A percentile compares a stretch with the other conserved stretches of the same genome.
Evolutionary conservation across 2,888 invertebrate species (phyloP).

Genomic region (Rhagonycha lutea): DNA sequence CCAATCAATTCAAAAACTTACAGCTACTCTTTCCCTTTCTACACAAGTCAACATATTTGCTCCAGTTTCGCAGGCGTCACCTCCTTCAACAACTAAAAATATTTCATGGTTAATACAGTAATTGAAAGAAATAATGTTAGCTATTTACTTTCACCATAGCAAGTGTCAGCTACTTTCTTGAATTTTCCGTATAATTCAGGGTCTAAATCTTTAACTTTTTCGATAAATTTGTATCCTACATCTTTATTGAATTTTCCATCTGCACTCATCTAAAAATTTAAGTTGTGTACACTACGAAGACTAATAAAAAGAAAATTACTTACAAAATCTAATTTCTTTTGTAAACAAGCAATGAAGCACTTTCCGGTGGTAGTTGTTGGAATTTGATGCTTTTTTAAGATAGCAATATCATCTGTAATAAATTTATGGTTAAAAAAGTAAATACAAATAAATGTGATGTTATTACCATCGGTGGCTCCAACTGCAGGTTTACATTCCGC

Average conservation of each 20-base stretch:
- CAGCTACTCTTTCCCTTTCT: neutral
- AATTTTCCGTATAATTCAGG: neutral
- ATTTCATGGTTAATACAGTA: no score
- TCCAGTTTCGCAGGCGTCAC: neutral
- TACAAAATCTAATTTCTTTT: conserved; percentile 5
- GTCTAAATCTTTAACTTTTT: neutral
- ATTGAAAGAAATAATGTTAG: no score
- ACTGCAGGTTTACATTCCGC: neutral
- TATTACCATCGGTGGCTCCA: neutral
- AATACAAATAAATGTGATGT: neutral
- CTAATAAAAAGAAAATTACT: neutral
- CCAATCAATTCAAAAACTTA: neutral
- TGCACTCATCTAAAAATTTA: neutral
- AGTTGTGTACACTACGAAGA: neutral
- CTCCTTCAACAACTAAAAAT: neutral
- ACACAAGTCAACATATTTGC: neutral
- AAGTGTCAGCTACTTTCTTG: neutral
- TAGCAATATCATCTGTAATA: neutral
- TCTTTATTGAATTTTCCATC: neutral
- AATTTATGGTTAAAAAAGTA: neutral
- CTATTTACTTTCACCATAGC: neutral
- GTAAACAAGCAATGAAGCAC: neutral
- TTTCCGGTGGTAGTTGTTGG: neutral
- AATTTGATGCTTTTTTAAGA: neutral
- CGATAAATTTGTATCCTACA: neutral